Evolutionary conservation across 2,797 vertebrate genomes (phyloP).

Genomic region (Eulemur mongoz): DNA sequence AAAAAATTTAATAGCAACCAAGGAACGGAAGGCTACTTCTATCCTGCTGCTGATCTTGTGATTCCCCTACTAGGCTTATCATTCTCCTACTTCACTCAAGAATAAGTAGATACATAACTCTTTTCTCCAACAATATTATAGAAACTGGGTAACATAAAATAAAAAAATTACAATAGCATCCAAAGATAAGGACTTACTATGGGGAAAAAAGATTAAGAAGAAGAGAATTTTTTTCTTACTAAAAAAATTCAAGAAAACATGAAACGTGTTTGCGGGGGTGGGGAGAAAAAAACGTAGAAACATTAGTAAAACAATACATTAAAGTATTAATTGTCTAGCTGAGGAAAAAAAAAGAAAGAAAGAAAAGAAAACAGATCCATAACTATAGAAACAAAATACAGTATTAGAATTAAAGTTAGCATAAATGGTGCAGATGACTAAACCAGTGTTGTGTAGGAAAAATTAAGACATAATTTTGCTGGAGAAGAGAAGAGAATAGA

Average conservation of each 20-base stretch:
- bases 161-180: neutral
- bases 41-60: neutral
- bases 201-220: neutral
- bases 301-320: neutral
- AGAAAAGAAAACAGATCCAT: neutral
- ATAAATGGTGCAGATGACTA: neutral
- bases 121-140: neutral
- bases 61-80: neutral
- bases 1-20: neutral
- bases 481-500: neutral
- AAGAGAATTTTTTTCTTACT: neutral
- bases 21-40: neutral
- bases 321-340: neutral
- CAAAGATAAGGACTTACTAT: neutral
- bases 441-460: neutral
- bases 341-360: neutral
- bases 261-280: no score
- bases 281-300: neutral
- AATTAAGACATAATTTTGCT: neutral
- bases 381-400: neutral
- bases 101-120: neutral
- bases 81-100: neutral
- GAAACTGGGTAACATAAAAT: neutral
- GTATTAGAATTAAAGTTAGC: neutral
- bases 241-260: neutral